A percentile compares a stretch with the other conserved stretches of the same genome.
These are phyloP conservation scores for Platysternon megacephalum DNA, from an alignment of 2,113 vertebrate genomes.

Conservation along the genomic window DNA sequence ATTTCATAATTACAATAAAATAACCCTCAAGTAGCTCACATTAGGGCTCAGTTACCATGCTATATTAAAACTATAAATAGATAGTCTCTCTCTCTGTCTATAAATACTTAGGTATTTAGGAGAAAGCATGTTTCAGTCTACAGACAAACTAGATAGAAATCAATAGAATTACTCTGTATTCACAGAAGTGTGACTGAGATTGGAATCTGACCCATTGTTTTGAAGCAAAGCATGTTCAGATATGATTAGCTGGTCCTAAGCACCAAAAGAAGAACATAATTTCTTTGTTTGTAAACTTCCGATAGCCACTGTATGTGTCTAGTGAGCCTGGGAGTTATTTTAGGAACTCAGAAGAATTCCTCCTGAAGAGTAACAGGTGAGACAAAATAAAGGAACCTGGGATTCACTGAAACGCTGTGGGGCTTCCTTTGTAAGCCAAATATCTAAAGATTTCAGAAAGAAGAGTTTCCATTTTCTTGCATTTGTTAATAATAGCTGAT, in stretches of 20 bases:
- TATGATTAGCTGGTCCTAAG: neutral
- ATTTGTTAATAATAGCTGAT: neutral
- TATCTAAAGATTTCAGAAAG: neutral
- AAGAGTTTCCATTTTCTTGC: neutral
- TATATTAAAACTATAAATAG: neutral
- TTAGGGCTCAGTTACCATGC: neutral
- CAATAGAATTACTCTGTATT: neutral
- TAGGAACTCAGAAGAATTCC: neutral
- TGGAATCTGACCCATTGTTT: too few relatives aligned
- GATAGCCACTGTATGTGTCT: fast-evolving
- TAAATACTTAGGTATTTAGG: neutral
- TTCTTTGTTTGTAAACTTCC: neutral
- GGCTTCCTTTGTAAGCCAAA: neutral
- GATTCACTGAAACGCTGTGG: neutral
- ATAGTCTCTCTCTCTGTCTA: neutral
- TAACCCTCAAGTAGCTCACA: neutral
- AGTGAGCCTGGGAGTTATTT: neutral
- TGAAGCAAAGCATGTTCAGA: neutral
- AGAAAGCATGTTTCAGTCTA: neutral
- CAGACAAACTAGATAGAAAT: neutral
- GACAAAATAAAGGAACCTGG: fast-evolving
- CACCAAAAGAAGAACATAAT: fast-evolving
- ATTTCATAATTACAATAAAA: neutral
- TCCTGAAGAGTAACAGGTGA: neutral
- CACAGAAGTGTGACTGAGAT: neutral